Percentiles rank a stretch among this genome's conserved stretches.
These are phyloP conservation scores for Tenthredo livida DNA, from an alignment of 2,888 invertebrate species.

Conservation along the genomic window DNA sequence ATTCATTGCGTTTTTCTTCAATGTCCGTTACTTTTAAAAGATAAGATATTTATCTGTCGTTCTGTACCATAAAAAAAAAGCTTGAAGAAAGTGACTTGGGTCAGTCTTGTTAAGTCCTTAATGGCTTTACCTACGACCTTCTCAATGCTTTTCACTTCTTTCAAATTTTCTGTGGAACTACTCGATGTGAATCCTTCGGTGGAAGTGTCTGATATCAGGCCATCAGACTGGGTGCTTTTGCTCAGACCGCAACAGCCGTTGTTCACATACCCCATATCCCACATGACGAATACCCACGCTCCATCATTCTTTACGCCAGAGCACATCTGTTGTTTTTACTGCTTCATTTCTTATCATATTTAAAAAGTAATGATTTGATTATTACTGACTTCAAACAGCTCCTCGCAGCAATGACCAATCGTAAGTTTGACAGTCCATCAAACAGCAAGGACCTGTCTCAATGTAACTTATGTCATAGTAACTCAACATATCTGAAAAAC, in stretches of 20 bases:
- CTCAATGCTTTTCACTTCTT: background rate
- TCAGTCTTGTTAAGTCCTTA: too few species aligned
- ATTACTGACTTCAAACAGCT: constrained; percentile 30
- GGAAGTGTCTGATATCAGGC: constrained; percentile 54
- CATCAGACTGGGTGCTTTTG: constrained; percentile 71
- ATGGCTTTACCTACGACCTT: constrained; percentile 2
- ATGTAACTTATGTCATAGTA: constrained; percentile 1
- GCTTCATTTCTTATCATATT: constrained; percentile 16
- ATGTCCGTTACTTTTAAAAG: background rate
- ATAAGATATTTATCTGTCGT: background rate
- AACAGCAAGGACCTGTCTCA: constrained; percentile 21
- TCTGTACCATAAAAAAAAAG: background rate
- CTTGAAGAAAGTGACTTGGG: background rate
- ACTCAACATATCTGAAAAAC: constrained; percentile 18
- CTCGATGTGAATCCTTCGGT: constrained; percentile 35
- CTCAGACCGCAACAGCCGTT: constrained; percentile 77
- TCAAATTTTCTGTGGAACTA: constrained; percentile 33
- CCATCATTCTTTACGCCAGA: constrained; percentile 34
- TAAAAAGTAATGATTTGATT: constrained; percentile 7
- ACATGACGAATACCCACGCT: constrained; percentile 38
- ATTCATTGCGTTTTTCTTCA: background rate
- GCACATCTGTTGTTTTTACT: constrained; percentile 28
- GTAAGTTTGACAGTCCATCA: constrained; percentile 27
- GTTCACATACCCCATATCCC: constrained; percentile 67
- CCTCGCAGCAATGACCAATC: background rate